phyloP scores from a whole-genome alignment of 2,113 vertebrate species.

The Cettia cetti region DNA sequence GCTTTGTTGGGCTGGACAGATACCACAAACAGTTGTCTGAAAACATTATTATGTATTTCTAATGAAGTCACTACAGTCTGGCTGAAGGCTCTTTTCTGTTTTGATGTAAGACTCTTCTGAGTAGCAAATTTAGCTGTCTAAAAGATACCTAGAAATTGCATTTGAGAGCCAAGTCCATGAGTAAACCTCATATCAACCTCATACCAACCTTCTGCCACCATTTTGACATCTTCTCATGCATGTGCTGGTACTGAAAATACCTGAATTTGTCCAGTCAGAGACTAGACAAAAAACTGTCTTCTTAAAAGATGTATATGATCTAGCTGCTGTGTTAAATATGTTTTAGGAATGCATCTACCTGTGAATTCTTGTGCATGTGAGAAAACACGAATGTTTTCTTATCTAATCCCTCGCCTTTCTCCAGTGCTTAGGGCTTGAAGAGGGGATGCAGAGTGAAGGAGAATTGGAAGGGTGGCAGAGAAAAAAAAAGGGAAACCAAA shows the following conservation, averaged over 20 bases:
- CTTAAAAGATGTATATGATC: not conserved
- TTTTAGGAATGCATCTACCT: not conserved
- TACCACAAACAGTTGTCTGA: not conserved
- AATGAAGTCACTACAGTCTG: not conserved
- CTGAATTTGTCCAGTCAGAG: not conserved
- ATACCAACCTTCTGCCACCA: not conserved
- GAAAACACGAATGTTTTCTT: not conserved
- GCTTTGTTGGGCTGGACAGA: not conserved
- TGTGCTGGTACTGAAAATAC: not conserved
- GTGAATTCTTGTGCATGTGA: not conserved
- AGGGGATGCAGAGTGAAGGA: not conserved
- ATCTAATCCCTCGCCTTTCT: not conserved
- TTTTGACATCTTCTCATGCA: not conserved
- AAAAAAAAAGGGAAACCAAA: not conserved
- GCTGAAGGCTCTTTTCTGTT: not conserved
- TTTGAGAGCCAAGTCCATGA: not conserved
- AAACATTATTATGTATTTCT: not conserved
- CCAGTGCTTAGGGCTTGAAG: not conserved
- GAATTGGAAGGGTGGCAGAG: not conserved
- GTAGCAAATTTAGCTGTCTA: not conserved
- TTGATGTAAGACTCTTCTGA: not conserved
- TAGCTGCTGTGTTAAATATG: not conserved
- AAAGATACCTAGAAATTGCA: not conserved
- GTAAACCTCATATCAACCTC: not conserved
- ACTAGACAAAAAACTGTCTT: not conserved